A percentile compares a stretch with the other conserved stretches of the same genome.
These are phyloP conservation scores for Bradynema listronoti DNA, from an alignment of 1,140 invertebrate species.

Conservation along the genomic window DNA sequence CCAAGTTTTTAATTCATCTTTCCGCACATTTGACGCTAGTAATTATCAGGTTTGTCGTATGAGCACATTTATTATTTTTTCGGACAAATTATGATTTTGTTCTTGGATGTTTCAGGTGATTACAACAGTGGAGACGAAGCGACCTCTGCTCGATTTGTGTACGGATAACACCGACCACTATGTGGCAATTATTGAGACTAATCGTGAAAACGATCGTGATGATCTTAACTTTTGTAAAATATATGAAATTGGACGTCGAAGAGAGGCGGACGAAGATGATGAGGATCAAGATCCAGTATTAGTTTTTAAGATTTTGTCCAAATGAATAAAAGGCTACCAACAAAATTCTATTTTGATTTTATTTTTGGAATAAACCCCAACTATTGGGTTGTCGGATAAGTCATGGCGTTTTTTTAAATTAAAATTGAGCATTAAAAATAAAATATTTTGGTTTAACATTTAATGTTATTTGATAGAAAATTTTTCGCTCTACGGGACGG, in stretches of 20 bases:
- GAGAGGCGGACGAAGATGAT: conserved; percentile 58
- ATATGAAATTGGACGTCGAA: conserved; percentile 61
- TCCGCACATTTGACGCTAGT: conserved; percentile 20
- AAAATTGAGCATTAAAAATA: not conserved
- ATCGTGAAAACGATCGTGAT: conserved; percentile 31
- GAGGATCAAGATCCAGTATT: conserved; percentile 38
- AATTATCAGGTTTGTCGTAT: conserved; percentile 23
- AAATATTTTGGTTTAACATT: not conserved
- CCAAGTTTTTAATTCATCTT: conserved; percentile 39
- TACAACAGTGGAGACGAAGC: conserved; percentile 79
- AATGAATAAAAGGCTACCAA: not conserved
- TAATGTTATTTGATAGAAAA: not conserved
- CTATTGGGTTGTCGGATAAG: not conserved
- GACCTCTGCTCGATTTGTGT: conserved; percentile 61
- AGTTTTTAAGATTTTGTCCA: not conserved
- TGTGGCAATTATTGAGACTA: conserved; percentile 62
- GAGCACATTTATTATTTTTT: conserved; percentile 14
- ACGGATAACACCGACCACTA: conserved; percentile 65
- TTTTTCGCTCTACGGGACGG: no score
- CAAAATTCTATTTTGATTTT: not conserved
- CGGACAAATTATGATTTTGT: no score
- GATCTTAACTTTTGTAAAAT: conserved; percentile 61
- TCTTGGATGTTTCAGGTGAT: conserved; percentile 40
- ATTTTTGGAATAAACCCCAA: not conserved
- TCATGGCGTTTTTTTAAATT: not conserved